Base-by-base conservation (phyloP, 1,140 invertebrate genomes). In the Aphelenchoides avenae region DNA sequence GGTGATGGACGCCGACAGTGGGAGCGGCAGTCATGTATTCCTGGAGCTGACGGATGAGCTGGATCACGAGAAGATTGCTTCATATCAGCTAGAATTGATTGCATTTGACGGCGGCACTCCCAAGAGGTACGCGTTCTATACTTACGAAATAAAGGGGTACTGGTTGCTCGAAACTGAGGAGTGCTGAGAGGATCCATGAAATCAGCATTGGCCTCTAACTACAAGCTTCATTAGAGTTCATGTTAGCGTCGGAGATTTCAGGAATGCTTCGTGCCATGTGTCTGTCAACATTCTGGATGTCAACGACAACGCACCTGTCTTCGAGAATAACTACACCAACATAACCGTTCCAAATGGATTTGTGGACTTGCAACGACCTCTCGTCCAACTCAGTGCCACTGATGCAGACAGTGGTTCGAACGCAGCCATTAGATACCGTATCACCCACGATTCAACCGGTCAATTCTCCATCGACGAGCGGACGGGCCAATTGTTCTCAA, bases 221-320 rank as follows among this genome's bases (percentile, higher is more conserved):
- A n/a, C n/a, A n/a, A n/a, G n/a, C n/a, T n/a, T n/a, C n/a, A n/a
- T n/a, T n/a, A n/a, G n/a, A n/a, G n/a, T n/a, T n/a, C n/a, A n/a
- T n/a, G n/a, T n/a, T n/a, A n/a, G n/a, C n/a, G n/a, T n/a, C n/a
- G n/a, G n/a, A n/a, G n/a, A n/a, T n/a, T n/a, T n/a, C n/a, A n/a
- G n/a, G n/a, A n/a, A n/a, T n/a, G n/a, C n/a, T n/a, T n/a, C n/a
- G n/a, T 11, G 22, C 4, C 20, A 3, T n/a, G 15, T 48, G 7
- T 15, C 9, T 26, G 27, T 48, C 7, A 30, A 37, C 24, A 20
- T 48, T 18, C 27, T 48, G 46, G 46, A 48, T 15, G 46, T 37
- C 11, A 48, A 48, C 27, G 46, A 48, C 46, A 48, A 48, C 20
- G 46, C 46, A 11, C 46, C 46, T 6, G 13, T 22, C 6, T 48